Evolutionary conservation across 1,140 invertebrate genomes (phyloP), one percentile per base, ranked within the genome.

Genomic region (Geopemphigus sp.): DNA sequence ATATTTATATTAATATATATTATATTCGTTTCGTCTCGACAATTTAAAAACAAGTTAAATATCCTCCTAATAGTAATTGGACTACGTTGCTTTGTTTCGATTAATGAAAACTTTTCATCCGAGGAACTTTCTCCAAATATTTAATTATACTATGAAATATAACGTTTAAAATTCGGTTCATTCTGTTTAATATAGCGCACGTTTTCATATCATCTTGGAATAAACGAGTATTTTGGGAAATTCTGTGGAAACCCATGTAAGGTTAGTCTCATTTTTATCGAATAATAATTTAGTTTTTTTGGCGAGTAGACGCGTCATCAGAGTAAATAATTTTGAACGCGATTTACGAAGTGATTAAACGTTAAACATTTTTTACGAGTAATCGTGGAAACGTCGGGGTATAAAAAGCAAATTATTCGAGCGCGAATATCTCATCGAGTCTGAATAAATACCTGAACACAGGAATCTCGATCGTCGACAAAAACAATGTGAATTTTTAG

Each of bases 31-130:
- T 45, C 19, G n/a, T 64, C 32, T 39, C 22, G 39, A 39, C 10
- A 64, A 64, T 64, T 39, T n/a, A 39, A 64, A 64, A 64, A 56
- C 19, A 63, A 63, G 17, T 61, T 61, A 29, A 61, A 6, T 29
- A 8, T 39, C 8, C 32, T 39, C 3, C 32, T 11, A n/a, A n/a
- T n/a, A n/a, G 63, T 64, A 64, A 39, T 64, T 64, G 10, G 63
- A 64, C 10, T 19, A n/a, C 10, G 29, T 39, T n/a, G 10, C 5
- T 22, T 39, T 64, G 63, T 39, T 39, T 3, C 6, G 1, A 4
- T 64, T n/a, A 39, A 64, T 19, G 63, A 64, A 50, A 64, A 64
- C 63, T 64, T 3, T 39, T 39, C 2, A 1, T 4, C 19, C 1
- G 19, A 64, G 19, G 39, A 64, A 45, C 32, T 64, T 64, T 64